Percentiles rank a stretch among this genome's conserved stretches.
Evolutionary conservation across 2,888 invertebrate species (phyloP).

Genomic region (Cheilosia urbana): DNA sequence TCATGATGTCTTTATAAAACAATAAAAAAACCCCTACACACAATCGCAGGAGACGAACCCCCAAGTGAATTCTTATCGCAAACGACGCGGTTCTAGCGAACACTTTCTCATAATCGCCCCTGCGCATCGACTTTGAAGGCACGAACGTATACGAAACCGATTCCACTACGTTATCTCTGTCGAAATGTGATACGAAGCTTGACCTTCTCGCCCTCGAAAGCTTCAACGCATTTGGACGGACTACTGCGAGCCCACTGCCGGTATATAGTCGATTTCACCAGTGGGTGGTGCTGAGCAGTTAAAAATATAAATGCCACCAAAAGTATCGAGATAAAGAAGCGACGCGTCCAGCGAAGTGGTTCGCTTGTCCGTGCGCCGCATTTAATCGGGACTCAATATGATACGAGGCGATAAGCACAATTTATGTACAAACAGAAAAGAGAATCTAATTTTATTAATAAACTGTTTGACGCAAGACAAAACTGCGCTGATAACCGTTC

Average conservation of each 20-base stretch:
- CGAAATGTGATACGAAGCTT: constrained; percentile 48
- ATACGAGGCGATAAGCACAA: constrained; percentile 1
- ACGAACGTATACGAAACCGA: constrained; percentile 24
- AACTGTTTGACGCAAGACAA: constrained; percentile 65
- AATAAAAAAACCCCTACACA: constrained; percentile 12
- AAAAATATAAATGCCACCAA: constrained; percentile 25
- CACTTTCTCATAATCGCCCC: constrained; percentile 52
- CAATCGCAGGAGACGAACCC: constrained; percentile 53
- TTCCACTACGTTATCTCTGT: constrained; percentile 38
- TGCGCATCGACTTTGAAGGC: constrained; percentile 17
- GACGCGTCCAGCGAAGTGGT: not conserved
- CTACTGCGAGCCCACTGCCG: constrained; percentile 16
- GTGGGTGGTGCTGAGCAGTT: constrained; percentile 61
- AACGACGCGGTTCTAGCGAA: constrained; percentile 19
- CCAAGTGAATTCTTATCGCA: constrained; percentile 59
- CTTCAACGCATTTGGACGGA: constrained; percentile 23
- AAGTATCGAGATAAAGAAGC: constrained; percentile 1
- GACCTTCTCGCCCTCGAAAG: constrained; percentile 68
- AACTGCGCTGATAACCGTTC: constrained; percentile 44
- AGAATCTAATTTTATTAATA: constrained; percentile 27
- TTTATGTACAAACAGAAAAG: not conserved
- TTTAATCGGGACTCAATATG: not conserved
- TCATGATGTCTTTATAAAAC: constrained; percentile 14
- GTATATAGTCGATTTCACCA: constrained; percentile 5
- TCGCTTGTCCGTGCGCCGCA: not conserved